Conservation (phyloP, 2,797 vertebrate genomes). For the Capromys pilorides region DNA sequence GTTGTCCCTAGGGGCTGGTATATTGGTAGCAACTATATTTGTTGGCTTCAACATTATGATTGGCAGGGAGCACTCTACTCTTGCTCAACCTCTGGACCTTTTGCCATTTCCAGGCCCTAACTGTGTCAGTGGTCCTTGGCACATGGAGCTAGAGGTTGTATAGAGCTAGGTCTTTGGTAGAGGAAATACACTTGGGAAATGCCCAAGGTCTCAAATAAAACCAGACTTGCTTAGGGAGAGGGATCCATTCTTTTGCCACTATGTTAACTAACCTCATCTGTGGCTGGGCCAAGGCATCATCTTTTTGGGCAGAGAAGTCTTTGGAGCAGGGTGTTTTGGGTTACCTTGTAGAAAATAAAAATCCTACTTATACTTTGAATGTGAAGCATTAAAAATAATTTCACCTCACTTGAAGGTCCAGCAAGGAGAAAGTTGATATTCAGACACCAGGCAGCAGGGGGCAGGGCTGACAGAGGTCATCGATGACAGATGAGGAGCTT, state of each 20-base stretch:
- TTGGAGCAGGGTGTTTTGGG: not conserved
- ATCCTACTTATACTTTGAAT: not conserved
- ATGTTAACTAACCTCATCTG: not conserved
- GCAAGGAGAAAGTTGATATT: not conserved
- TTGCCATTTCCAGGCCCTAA: not conserved
- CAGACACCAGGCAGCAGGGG: not conserved
- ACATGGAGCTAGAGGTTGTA: not conserved
- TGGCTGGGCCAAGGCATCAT: not conserved
- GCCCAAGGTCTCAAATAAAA: not conserved
- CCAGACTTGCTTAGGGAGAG: not conserved
- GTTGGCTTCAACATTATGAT: not conserved
- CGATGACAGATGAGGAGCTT: not conserved
- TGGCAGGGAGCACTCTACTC: not conserved
- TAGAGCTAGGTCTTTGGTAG: not conserved
- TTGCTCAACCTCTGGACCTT: accelerated
- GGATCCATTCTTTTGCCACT: not conserved
- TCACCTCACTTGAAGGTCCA: not conserved
- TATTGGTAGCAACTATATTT: not conserved
- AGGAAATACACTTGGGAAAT: not conserved
- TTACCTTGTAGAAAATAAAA: not conserved
- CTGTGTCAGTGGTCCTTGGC: not conserved
- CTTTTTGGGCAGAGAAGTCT: not conserved
- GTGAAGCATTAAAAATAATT: slow-evolving; percentile 22
- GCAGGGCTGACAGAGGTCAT: not conserved
- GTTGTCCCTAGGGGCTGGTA: not conserved